phyloP scores from a whole-genome alignment of 2,888 invertebrate genomes.

The Onchidella celtica region DNA sequence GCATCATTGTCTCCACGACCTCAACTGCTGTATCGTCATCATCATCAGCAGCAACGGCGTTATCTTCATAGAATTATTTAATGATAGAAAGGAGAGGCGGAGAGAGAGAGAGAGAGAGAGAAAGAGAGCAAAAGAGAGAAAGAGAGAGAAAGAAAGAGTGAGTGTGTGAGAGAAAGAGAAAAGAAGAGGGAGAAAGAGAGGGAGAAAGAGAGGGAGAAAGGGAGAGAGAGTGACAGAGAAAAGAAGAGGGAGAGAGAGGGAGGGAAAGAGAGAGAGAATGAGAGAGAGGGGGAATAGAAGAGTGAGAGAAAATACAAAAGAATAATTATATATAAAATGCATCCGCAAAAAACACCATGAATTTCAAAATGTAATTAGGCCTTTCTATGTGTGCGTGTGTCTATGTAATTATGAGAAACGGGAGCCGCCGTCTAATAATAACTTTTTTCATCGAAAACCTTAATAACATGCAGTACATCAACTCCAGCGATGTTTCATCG shows the following conservation, averaged over 20 bases:
- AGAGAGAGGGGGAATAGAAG: neutral
- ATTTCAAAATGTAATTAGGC: too few relatives aligned
- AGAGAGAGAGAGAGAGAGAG: constrained; percentile 7
- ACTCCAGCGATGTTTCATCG: too few relatives aligned
- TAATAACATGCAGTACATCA: too few relatives aligned
- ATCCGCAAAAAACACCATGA: too few relatives aligned
- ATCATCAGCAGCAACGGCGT: too few relatives aligned
- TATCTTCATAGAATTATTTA: too few relatives aligned
- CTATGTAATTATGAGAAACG: too few relatives aligned
- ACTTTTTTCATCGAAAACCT: too few relatives aligned
- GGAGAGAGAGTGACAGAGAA: constrained; percentile 42
- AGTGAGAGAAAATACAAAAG: neutral
- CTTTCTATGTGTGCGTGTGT: too few relatives aligned
- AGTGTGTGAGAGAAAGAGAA: constrained; percentile 7
- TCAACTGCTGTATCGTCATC: too few relatives aligned
- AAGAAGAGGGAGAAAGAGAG: constrained; percentile 15
- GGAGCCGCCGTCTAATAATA: too few relatives aligned
- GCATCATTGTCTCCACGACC: too few relatives aligned
- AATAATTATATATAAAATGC: neutral
- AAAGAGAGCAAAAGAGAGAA: neutral
- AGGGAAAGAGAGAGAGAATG: constrained; percentile 13
- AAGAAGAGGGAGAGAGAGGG: constrained; percentile 18
- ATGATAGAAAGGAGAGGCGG: neutral
- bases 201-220: neutral
- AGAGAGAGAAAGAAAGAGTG: constrained; percentile 7